A percentile compares a stretch with the other conserved stretches of the same genome.
Evolutionary conservation across 2,888 invertebrate species (phyloP).

Genomic region (Theretra japonica): DNA sequence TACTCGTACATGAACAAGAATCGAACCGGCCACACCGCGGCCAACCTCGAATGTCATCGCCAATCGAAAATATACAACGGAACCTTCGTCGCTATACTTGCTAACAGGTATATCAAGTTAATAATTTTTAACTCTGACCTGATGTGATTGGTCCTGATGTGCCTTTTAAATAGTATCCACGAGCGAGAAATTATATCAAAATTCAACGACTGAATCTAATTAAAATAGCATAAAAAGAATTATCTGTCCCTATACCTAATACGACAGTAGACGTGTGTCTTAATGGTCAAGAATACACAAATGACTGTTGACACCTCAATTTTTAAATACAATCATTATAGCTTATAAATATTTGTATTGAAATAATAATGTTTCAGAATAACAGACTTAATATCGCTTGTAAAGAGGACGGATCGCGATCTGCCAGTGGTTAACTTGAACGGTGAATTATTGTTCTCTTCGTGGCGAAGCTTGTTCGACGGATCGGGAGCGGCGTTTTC

Average conservation of each 20-base stretch:
- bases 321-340: too few species aligned
- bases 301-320: too few species aligned
- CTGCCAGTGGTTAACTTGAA: constrained; percentile 63
- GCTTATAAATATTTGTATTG: not conserved
- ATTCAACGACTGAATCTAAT: not conserved
- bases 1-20: constrained; percentile 37
- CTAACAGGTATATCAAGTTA: constrained; percentile 52
- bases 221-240: too few species aligned
- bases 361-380: constrained; percentile 2
- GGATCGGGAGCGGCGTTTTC: constrained; percentile 56
- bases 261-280: too few species aligned
- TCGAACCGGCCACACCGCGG: constrained; percentile 55
- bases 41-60: constrained; percentile 57
- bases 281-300: too few species aligned
- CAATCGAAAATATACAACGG: constrained; percentile 50
- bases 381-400: constrained; percentile 53
- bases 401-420: constrained; percentile 47
- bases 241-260: too few species aligned
- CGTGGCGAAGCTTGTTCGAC: constrained; percentile 69
- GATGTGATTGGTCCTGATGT: too few species aligned
- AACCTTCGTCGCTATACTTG: constrained; percentile 66
- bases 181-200: too few species aligned
- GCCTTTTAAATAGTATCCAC: too few species aligned
- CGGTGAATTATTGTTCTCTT: constrained; percentile 61
- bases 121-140: too few species aligned